Evolutionary conservation across 35 echinoderm and acorn worm genomes (phyloP).

Genomic region (Ptychodera flava): DNA sequence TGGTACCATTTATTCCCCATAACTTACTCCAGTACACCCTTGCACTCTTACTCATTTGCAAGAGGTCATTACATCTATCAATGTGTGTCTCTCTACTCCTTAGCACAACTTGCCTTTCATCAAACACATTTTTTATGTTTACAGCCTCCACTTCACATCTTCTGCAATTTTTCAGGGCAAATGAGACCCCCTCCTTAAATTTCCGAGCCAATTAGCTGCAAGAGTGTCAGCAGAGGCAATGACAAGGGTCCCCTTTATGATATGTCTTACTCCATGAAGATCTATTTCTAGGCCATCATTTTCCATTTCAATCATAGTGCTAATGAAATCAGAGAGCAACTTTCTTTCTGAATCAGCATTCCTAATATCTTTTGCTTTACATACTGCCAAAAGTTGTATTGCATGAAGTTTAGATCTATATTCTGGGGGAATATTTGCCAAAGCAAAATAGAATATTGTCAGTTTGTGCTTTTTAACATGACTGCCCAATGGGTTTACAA

Average conservation of each 20-base stretch:
- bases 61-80: not conserved
- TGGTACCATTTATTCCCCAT: conserved; percentile 56
- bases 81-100: conserved; percentile 35
- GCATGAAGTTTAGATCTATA: too few relatives aligned
- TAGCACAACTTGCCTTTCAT: conserved; percentile 12
- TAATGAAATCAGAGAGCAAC: too few relatives aligned
- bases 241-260: conserved; percentile 37
- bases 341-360: too few relatives aligned
- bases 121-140: conserved; percentile 36
- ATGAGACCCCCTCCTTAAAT: conserved; percentile 77
- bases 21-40: conserved; percentile 54
- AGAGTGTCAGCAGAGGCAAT: conserved; percentile 41
- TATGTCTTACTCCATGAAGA: too few relatives aligned
- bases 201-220: conserved; percentile 46
- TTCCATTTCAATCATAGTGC: too few relatives aligned
- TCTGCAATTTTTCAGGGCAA: conserved; percentile 52
- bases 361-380: too few relatives aligned
- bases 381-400: too few relatives aligned
- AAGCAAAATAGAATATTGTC: too few relatives aligned
- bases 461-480: too few relatives aligned
- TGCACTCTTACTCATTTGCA: conserved; percentile 13
- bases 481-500: too few relatives aligned
- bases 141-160: conserved; percentile 13
- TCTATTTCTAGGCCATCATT: too few relatives aligned
- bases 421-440: too few relatives aligned